phyloP scores from a whole-genome alignment of 2,113 vertebrate species.

The Hydropotes inermis region DNA sequence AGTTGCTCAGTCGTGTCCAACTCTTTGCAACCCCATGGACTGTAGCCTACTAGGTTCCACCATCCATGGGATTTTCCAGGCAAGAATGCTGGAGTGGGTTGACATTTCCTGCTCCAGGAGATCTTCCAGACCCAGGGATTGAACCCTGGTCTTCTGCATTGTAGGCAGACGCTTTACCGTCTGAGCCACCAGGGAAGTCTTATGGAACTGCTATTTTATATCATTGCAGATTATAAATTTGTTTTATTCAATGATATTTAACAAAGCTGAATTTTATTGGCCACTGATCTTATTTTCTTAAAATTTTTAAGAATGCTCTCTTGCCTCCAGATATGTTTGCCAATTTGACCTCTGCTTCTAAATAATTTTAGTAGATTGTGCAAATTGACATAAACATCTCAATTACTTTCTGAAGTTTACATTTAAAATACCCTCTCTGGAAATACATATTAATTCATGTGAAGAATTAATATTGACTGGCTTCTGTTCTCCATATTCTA shows the following conservation, averaged over 20 bases:
- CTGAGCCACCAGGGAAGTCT: no score
- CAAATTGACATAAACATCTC: background rate
- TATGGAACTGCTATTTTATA: background rate
- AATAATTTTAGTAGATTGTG: background rate
- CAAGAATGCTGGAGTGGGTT: no score
- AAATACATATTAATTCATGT: background rate
- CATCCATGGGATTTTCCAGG: no score
- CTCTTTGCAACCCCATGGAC: no score
- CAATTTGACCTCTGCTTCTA: background rate
- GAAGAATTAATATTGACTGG: background rate
- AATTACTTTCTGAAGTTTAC: background rate
- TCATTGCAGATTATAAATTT: background rate
- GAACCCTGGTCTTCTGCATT: no score
- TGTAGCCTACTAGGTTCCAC: no score
- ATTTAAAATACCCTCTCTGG: background rate
- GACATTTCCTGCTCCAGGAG: no score
- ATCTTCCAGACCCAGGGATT: no score
- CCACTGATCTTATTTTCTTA: background rate
- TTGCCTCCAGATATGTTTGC: background rate
- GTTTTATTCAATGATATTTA: background rate
- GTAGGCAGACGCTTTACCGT: no score
- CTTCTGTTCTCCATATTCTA: background rate
- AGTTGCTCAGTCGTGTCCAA: no score
- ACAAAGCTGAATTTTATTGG: background rate
- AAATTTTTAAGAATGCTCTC: background rate